Evolutionary conservation across 1,140 invertebrate genomes (phyloP).

Genomic region (Pomacea maculata): DNA sequence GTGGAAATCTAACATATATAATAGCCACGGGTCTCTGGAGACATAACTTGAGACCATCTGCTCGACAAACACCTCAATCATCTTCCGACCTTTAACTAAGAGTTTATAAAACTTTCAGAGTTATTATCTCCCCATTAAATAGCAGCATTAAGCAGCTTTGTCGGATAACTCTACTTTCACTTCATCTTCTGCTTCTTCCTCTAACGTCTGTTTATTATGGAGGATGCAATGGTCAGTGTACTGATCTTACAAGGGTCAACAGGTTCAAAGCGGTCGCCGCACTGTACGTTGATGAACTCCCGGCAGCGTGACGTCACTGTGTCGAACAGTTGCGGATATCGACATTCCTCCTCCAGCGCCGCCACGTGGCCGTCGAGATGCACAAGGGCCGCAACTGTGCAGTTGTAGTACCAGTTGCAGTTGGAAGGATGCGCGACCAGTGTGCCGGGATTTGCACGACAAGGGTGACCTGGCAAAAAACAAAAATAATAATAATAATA

Average conservation of each 20-base stretch:
- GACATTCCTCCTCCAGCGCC: conserved; percentile 43
- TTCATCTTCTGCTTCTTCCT: too few relatives aligned
- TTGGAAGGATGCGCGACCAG: conserved; percentile 35
- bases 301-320: conserved; percentile 33
- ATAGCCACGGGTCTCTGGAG: too few relatives aligned
- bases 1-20: not conserved
- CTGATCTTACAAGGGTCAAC: conserved; percentile 52
- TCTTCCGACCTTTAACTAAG: too few relatives aligned
- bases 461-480: conserved; percentile 27
- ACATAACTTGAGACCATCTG: too few relatives aligned
- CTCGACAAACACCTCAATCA: too few relatives aligned
- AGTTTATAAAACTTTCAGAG: too few relatives aligned
- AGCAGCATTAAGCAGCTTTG: too few relatives aligned
- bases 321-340: conserved; percentile 53
- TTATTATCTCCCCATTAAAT: too few relatives aligned
- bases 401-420: conserved; percentile 51
- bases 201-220: too few relatives aligned
- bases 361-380: not conserved
- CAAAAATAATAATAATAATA: not conserved
- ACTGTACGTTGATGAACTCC: conserved; percentile 49
- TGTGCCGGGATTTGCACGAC: conserved; percentile 16
- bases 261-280: conserved; percentile 44
- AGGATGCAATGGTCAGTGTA: not conserved
- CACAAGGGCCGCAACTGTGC: conserved; percentile 24
- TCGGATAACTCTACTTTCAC: too few relatives aligned